These are phyloP conservation scores for Caenorhabditis remanei DNA, from an alignment of 1,140 invertebrate genomes.

Conservation along the genomic window DNA sequence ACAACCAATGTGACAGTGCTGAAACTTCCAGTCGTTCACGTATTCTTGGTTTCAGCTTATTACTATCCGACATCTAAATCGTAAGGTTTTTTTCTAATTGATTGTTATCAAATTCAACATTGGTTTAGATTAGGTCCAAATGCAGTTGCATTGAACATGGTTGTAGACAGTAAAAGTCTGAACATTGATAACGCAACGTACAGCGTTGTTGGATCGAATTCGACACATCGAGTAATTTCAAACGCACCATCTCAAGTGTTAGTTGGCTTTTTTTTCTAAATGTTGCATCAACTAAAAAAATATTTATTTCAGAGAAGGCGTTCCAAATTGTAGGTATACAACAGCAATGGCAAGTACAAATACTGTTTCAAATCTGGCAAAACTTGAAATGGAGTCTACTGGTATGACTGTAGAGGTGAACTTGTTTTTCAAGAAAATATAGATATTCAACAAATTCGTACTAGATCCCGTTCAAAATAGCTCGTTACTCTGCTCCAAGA, in stretches of 20 bases:
- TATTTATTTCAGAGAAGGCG: background rate
- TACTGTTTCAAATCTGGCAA: background rate
- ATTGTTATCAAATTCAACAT: background rate
- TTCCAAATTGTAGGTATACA: background rate
- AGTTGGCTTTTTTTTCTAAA: background rate
- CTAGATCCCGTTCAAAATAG: slow-evolving; percentile 40
- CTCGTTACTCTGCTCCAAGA: background rate
- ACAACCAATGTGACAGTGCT: too few relatives aligned
- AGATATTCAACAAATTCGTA: background rate
- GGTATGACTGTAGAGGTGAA: background rate
- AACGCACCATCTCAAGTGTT: background rate
- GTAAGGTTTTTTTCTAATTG: background rate
- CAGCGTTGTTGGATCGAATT: background rate
- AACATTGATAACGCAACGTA: background rate
- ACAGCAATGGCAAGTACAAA: background rate
- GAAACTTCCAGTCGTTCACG: slow-evolving; percentile 13
- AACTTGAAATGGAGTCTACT: background rate
- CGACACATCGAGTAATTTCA: background rate
- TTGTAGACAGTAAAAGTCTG: background rate
- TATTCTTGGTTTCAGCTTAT: slow-evolving; percentile 15
- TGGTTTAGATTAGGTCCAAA: slow-evolving; percentile 29
- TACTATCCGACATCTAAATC: slow-evolving; percentile 40
- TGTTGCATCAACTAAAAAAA: background rate
- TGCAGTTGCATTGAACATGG: slow-evolving; percentile 19
- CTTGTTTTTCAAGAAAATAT: background rate